Conservation (phyloP, 64 coral and sea anemone genomes). For the Pocillopora verrucosa region DNA sequence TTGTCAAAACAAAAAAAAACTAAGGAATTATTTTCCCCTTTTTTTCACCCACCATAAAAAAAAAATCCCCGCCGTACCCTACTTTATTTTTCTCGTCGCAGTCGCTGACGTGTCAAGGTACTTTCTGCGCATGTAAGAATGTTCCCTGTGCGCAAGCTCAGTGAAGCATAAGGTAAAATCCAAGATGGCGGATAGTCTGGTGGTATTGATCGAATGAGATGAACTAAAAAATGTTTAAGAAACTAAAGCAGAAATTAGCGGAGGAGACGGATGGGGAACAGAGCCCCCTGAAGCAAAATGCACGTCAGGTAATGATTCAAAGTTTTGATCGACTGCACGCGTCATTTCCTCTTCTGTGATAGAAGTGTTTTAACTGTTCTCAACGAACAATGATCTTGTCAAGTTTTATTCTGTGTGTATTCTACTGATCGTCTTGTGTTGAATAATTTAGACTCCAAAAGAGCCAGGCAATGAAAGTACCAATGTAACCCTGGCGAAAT, state of each 20-base stretch:
- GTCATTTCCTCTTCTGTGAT: slow-evolving; percentile 11
- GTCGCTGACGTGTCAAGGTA: slow-evolving; percentile 81
- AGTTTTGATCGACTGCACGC: slow-evolving; percentile 25
- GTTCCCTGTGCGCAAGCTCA: slow-evolving; percentile 53
- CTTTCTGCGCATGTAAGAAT: slow-evolving; percentile 53
- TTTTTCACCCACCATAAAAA: no score
- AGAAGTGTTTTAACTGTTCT: slow-evolving; percentile 38
- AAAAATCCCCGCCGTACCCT: neutral
- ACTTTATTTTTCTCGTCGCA: neutral
- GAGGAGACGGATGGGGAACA: slow-evolving; percentile 94
- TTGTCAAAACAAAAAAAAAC: no score
- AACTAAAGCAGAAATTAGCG: slow-evolving; percentile 94
- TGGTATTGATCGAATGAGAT: slow-evolving; percentile 52
- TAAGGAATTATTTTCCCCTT: no score
- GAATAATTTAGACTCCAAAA: slow-evolving; percentile 25
- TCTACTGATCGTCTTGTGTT: neutral
- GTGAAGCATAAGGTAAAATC: slow-evolving; percentile 11
- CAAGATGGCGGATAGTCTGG: slow-evolving; percentile 85
- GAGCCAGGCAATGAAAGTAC: slow-evolving; percentile 32
- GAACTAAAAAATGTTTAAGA: slow-evolving; percentile 91
- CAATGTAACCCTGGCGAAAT: neutral
- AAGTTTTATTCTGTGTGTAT: neutral
- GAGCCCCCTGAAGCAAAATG: slow-evolving; percentile 43
- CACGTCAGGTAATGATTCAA: slow-evolving; percentile 41
- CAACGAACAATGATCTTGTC: neutral